Evolutionary conservation across 2,113 vertebrate genomes (phyloP).

Genomic region (Sturnus vulgaris): DNA sequence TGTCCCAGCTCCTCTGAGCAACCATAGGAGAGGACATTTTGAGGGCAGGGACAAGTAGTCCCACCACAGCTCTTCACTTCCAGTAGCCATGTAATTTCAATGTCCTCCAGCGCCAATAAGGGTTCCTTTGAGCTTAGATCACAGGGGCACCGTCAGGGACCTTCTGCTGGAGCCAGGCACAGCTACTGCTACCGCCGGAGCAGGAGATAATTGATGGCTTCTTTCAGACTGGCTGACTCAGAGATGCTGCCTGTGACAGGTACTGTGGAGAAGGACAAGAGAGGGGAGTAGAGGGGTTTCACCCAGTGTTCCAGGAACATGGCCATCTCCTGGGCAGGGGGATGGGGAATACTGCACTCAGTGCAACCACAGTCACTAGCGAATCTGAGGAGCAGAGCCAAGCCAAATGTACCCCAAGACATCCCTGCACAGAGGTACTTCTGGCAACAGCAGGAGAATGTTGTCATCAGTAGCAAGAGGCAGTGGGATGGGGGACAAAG

Average conservation of each 20-base stretch:
- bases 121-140: background rate
- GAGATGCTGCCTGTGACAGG: background rate
- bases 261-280: background rate
- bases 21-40: background rate
- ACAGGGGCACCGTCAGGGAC: background rate
- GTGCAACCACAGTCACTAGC: background rate
- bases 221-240: background rate
- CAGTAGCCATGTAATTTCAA: background rate
- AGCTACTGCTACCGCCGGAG: accelerated
- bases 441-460: background rate
- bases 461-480: too few species aligned
- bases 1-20: background rate
- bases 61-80: background rate
- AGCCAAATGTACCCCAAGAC: too few species aligned
- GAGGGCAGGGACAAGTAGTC: too few species aligned
- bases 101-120: background rate
- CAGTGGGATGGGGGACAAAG: background rate
- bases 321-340: too few species aligned
- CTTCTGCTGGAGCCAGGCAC: background rate
- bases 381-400: background rate
- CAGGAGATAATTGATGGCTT: background rate
- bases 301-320: background rate
- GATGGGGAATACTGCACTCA: background rate
- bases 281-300: background rate
- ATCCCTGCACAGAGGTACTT: background rate